Percentiles rank a stretch among this genome's conserved stretches.
Conservation (phyloP, 2,797 vertebrate species). For the Falco naumanni region DNA sequence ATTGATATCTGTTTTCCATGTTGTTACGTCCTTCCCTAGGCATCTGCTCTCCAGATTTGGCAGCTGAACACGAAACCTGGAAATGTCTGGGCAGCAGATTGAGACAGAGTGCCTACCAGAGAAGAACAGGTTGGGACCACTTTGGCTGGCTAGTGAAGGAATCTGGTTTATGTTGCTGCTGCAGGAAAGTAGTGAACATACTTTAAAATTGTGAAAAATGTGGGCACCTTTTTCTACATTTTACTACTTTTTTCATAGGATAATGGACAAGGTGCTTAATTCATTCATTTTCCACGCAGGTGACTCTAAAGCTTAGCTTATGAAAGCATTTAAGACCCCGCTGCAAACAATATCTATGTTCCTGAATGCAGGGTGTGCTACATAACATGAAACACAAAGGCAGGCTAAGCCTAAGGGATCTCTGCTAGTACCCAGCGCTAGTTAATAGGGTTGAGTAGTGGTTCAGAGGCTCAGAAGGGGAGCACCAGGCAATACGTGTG, state of each 20-base stretch:
- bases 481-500: not conserved
- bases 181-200: not conserved
- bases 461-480: not conserved
- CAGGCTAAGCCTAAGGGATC: not conserved
- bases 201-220: not conserved
- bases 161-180: not conserved
- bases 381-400: rapidly evolving
- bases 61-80: not conserved
- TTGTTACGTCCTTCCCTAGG: not conserved
- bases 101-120: not conserved
- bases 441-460: not conserved
- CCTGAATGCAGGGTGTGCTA: not conserved
- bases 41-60: not conserved
- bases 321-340: rapidly evolving
- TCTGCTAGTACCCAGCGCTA: not conserved
- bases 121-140: not conserved
- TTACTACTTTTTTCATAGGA: not conserved
- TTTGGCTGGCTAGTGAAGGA: not conserved
- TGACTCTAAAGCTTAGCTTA: not conserved
- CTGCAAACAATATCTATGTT: not conserved
- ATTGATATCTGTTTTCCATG: not conserved
- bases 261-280: not conserved
- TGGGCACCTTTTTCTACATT: not conserved
- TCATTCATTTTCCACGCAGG: not conserved
- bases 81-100: not conserved